Evolutionary conservation across 1,140 invertebrate species (phyloP), one percentile per base, ranked within the genome.

Genomic region (Philotrypesis tridentata): DNA sequence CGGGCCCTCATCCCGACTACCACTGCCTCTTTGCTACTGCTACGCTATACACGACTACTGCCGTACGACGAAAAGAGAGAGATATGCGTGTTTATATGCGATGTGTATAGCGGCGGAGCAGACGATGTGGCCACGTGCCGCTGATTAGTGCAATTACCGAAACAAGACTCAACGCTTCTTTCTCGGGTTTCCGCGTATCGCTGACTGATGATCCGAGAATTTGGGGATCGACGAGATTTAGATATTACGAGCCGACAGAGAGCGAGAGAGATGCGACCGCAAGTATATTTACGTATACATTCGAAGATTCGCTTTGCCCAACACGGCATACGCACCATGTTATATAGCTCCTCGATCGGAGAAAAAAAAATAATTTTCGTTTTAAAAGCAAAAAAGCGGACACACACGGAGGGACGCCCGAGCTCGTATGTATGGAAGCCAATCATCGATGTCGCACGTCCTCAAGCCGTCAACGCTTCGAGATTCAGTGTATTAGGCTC

Each of bases 101-200:
- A 55, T 55, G 48, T 14, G 12, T 17, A 43, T 55, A 55, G 43
- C 43, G 5, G 6, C n/a, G n/a, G 77, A 73, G 77, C 78, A 82
- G 87, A 82, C 87, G n/a, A 17, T 25, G 17, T 7, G 55, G 89
- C 88, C 90, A 90, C 90, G 90, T 91, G 90, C 88, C 89, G 85
- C 87, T 89, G 89, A 90, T 91, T 91, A 91, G 87, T 88, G 87
- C 90, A 90, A 90, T 91, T 91, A 90, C 88, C 85, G 83, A 85
- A 81, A 75, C 79, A 70, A 75, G 72, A 63, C 63, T 33, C 72
- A 60, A 68, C 43, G 61, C 61, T 33, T 11, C 31, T 63, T 29
- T 75, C 31, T 60, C 68, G 48, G 7, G 11, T 78, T 78, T 78
- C 77, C 77, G 67, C 67, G 77, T 71, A 71, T 5, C n/a, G 43